Evolutionary conservation across 2,888 invertebrate species (phyloP).

Genomic region (Platerodrilus igneus): DNA sequence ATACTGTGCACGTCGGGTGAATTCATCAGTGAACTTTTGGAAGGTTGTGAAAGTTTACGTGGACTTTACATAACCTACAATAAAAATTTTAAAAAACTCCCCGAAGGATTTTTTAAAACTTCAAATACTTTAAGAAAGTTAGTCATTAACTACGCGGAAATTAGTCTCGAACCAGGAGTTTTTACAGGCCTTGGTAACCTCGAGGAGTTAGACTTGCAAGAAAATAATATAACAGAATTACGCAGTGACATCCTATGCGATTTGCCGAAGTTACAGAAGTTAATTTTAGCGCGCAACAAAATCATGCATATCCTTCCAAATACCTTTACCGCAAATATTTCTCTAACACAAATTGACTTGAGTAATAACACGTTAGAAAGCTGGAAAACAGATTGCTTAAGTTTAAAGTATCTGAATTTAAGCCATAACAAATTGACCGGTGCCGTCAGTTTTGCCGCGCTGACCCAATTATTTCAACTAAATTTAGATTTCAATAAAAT

Average conservation of each 20-base stretch:
- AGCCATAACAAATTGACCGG: constrained; percentile 6
- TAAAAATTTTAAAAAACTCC: constrained; percentile 3
- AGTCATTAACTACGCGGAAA: constrained; percentile 5
- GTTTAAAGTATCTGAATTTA: constrained; percentile 8
- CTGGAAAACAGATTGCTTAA: constrained; percentile 52
- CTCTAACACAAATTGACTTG: constrained; percentile 60
- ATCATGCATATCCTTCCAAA: constrained; percentile 61
- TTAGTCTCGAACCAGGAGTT: constrained; percentile 1
- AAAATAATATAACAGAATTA: constrained; percentile 65
- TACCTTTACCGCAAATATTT: constrained; percentile 62
- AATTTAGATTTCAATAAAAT: constrained; percentile 10
- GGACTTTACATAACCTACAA: constrained; percentile 11
- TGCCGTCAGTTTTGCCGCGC: constrained; percentile 3
- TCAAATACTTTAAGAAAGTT: constrained; percentile 6
- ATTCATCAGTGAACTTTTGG: not conserved
- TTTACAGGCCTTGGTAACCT: constrained; percentile 3
- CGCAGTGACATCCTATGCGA: constrained; percentile 59
- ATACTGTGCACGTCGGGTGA: constrained; percentile 4
- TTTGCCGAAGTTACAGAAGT: constrained; percentile 48
- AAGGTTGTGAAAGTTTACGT: not conserved
- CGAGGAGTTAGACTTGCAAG: constrained; percentile 49
- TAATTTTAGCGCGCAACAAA: constrained; percentile 61
- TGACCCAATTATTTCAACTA: not conserved
- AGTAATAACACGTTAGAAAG: constrained; percentile 64
- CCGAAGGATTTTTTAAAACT: constrained; percentile 1